phyloP scores from a whole-genome alignment of 2,113 vertebrate species.

The Nothoprocta pentlandii region DNA sequence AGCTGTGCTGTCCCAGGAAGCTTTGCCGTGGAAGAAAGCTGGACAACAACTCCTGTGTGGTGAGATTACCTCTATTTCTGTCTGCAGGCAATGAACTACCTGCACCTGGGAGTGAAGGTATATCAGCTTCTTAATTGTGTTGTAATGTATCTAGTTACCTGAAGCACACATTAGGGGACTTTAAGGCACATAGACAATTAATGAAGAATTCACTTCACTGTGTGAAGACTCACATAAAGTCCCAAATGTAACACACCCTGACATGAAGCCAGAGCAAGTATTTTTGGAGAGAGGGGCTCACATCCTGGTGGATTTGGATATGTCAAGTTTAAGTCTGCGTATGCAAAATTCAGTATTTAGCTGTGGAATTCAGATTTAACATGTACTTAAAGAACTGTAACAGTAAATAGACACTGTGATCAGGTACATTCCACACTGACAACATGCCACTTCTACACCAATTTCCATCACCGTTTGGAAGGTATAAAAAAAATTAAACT shows the following conservation, averaged over 20 bases:
- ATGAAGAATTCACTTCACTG: not conserved
- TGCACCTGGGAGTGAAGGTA: not conserved
- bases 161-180: not conserved
- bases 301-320: not conserved
- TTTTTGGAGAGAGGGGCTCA: not conserved
- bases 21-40: not conserved
- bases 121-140: not conserved
- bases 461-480: not conserved
- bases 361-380: not conserved
- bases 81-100: not conserved
- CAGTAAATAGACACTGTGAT: not conserved
- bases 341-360: fast-evolving
- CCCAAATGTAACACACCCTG: not conserved
- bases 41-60: not conserved
- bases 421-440: not conserved
- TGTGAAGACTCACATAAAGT: not conserved
- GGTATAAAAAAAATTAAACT: not conserved
- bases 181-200: fast-evolving
- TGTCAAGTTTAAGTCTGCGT: not conserved
- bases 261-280: fast-evolving
- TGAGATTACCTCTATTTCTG: not conserved
- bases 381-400: not conserved
- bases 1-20: not conserved
- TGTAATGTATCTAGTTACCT: not conserved
- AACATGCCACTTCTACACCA: not conserved